phyloP scores from a whole-genome alignment of 1,140 invertebrate species.

The Bemisia tabaci region DNA sequence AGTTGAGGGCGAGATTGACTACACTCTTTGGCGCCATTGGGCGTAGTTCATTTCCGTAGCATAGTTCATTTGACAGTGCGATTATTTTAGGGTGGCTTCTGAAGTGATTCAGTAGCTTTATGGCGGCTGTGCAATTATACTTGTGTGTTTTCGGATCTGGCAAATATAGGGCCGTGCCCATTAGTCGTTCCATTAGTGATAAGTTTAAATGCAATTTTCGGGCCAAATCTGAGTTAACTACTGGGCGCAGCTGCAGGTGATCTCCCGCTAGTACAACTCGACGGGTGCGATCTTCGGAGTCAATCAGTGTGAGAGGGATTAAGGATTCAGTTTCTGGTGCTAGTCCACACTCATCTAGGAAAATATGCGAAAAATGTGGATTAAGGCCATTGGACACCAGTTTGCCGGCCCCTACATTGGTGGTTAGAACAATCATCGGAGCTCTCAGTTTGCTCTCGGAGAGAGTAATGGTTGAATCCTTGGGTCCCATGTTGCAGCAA shows the following conservation, averaged over 20 bases:
- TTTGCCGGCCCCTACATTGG: neutral
- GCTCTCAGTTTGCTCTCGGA: conserved; percentile 62
- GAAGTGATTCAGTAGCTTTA: conserved; percentile 58
- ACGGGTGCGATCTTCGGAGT: conserved; percentile 24
- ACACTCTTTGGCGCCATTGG: neutral
- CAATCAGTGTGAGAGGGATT: neutral
- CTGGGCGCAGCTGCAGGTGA: conserved; percentile 76
- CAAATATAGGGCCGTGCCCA: conserved; percentile 21
- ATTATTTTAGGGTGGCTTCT: conserved; percentile 65
- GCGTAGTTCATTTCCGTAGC: conserved; percentile 60
- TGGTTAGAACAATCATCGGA: conserved; percentile 35
- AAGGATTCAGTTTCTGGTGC: neutral
- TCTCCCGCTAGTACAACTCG: conserved; percentile 77
- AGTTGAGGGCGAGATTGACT: neutral
- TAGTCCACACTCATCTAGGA: neutral
- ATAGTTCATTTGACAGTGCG: conserved; percentile 56
- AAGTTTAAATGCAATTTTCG: conserved; percentile 41
- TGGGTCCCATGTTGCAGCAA: conserved; percentile 35
- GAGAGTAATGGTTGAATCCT: conserved; percentile 61
- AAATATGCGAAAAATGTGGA: neutral
- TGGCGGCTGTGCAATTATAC: conserved; percentile 52
- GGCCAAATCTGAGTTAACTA: conserved; percentile 51
- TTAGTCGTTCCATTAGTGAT: conserved; percentile 27
- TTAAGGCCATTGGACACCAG: neutral
- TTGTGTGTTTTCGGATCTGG: conserved; percentile 30